phyloP scores from a whole-genome alignment of 2,113 vertebrate species.

The Gorsachius goisagi region DNA sequence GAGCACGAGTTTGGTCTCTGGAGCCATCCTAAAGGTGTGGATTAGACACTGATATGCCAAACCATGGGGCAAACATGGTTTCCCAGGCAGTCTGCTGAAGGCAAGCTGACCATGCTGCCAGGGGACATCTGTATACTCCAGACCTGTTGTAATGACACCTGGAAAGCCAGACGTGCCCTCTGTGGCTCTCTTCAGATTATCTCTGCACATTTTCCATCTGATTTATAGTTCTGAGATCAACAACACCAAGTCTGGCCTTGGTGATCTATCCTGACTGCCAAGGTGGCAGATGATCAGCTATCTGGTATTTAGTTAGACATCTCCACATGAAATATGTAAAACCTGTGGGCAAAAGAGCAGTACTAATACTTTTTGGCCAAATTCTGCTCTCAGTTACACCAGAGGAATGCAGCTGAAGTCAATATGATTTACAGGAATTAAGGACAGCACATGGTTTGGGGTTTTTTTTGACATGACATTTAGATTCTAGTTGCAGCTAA shows the following conservation, averaged over 20 bases:
- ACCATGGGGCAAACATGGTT: neutral
- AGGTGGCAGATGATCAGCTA: neutral
- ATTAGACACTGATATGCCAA: accelerated
- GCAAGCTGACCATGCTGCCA: neutral
- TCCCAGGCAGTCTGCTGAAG: neutral
- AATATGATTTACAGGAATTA: neutral
- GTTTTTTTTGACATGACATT: neutral
- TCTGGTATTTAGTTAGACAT: neutral
- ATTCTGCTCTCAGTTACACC: slow-evolving; percentile 2
- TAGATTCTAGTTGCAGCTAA: neutral
- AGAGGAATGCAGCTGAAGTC: slow-evolving; percentile 3
- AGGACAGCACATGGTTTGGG: neutral
- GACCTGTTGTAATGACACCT: neutral
- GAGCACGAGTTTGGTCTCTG: neutral
- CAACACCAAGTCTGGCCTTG: neutral
- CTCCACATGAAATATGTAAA: neutral
- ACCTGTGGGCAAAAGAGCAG: neutral
- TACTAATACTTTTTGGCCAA: neutral
- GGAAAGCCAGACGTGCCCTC: neutral
- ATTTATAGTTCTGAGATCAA: neutral
- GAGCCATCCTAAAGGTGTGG: neutral
- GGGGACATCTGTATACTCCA: neutral
- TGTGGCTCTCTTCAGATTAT: neutral
- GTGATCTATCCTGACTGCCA: neutral
- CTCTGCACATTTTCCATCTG: neutral